A percentile compares a stretch with the other conserved stretches of the same genome.
These are phyloP conservation scores for Distichodus sexfasciatus DNA, from an alignment of 2,797 vertebrate genomes.

Conservation along the genomic window DNA sequence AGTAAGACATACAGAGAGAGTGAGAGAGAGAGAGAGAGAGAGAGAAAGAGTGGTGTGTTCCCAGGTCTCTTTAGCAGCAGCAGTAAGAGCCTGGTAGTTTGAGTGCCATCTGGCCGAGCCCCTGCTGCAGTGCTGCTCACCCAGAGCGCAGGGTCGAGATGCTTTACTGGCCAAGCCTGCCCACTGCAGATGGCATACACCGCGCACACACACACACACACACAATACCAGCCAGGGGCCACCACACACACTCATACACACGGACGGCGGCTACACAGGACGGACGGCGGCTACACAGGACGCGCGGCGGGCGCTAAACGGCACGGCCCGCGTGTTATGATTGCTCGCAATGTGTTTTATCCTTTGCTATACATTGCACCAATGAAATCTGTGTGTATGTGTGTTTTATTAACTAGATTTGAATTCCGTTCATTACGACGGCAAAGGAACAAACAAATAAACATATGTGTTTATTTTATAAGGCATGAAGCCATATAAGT, in stretches of 20 bases:
- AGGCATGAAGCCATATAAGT: too few species aligned
- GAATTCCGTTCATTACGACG: too few species aligned
- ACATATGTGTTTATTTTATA: too few species aligned
- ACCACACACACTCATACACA: slow-evolving; percentile 32
- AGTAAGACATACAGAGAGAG: slow-evolving; percentile 21
- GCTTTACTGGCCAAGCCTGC: slow-evolving; percentile 80
- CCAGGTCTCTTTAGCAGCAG: slow-evolving; percentile 71
- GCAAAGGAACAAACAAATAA: too few species aligned
- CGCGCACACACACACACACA: slow-evolving; percentile 61
- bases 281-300: slow-evolving; percentile 44
- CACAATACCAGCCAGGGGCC: slow-evolving; percentile 72
- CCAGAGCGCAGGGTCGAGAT: slow-evolving; percentile 72
- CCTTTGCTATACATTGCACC: slow-evolving; percentile 35
- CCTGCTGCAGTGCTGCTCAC: slow-evolving; percentile 67
- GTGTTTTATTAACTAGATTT: too few species aligned
- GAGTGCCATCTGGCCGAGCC: slow-evolving; percentile 74
- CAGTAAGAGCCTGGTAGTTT: slow-evolving; percentile 76
- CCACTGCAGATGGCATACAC: slow-evolving; percentile 74
- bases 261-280: slow-evolving; percentile 60
- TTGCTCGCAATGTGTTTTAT: slow-evolving; percentile 42
- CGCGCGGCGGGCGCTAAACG: slow-evolving; percentile 65
- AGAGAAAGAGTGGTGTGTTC: slow-evolving; percentile 56
- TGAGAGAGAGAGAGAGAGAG: slow-evolving; percentile 33
- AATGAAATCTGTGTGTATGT: background rate
- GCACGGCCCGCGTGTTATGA: slow-evolving; percentile 54